These are phyloP conservation scores for Corythoichthys haematopterus DNA, from an alignment of 2,113 vertebrate genomes.

Conservation along the genomic window DNA sequence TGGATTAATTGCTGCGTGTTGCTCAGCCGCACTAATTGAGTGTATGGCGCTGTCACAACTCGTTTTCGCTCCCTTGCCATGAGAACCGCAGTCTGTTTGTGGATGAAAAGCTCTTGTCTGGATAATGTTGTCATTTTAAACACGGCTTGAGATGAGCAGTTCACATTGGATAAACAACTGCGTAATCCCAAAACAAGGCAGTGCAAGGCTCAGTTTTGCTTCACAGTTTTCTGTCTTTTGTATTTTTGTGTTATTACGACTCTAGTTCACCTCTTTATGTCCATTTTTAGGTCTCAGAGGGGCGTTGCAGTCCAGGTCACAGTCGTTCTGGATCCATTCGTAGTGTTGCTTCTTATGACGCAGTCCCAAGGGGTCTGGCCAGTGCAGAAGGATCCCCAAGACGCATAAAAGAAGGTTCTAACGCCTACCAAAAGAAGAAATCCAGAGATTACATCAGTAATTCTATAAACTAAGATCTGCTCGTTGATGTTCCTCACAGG, in stretches of 20 bases:
- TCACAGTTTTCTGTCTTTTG: background rate
- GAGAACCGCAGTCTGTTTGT: slow-evolving; percentile 29
- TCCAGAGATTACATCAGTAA: background rate
- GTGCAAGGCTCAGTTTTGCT: slow-evolving; percentile 12
- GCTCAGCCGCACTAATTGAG: slow-evolving; percentile 30
- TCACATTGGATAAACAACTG: slow-evolving; percentile 28
- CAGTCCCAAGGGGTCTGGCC: slow-evolving; percentile 55
- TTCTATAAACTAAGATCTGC: too few species aligned
- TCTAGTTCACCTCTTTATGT: background rate
- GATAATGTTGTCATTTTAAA: slow-evolving; percentile 39
- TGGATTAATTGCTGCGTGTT: slow-evolving; percentile 41
- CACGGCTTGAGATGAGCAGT: slow-evolving; percentile 18
- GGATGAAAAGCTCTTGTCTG: slow-evolving; percentile 31
- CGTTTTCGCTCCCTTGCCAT: slow-evolving; percentile 34
- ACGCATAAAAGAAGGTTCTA: slow-evolving; percentile 51
- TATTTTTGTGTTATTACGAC: background rate
- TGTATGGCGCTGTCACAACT: slow-evolving; percentile 33
- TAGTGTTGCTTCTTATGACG: slow-evolving; percentile 45
- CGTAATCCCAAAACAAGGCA: slow-evolving; percentile 20
- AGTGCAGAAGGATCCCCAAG: slow-evolving; percentile 72
- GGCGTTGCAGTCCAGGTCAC: slow-evolving; percentile 69
- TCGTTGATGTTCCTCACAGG: slow-evolving; percentile 31
- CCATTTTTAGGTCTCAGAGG: slow-evolving; percentile 71
- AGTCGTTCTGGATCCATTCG: slow-evolving; percentile 71
- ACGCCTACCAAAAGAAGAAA: background rate